Base-by-base conservation (phyloP, 2,797 vertebrate genomes). In the Labroides dimidiatus region DNA sequence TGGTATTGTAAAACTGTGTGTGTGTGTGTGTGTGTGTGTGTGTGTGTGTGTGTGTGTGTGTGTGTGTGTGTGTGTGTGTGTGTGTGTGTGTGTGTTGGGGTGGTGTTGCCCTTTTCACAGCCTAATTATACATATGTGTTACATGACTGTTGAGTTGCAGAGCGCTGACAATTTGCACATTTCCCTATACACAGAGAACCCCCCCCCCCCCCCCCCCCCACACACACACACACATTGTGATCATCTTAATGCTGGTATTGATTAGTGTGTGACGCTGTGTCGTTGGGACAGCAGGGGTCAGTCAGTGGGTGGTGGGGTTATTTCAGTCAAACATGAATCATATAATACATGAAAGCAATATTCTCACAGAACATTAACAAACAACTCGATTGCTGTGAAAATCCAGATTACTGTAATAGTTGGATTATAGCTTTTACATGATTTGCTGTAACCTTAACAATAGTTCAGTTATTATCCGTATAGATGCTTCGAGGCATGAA, bases 371-470 rank as follows among this genome's bases (percentile, higher is more conserved):
- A 71, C 57, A 51, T 59, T 78, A 42, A 59, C 61, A 76, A 80
- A 82, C 78, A 78, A 74, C 57, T 73, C 14, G 10, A 71, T 80
- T 69, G 69, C 42, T 8, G 42, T 60, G 58, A 60, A 73, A 76
- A 78, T 81, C 73, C 72, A 73, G 81, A 83, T 83, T 74, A 82
- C 64, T 21, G 45, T 75, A 68, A 78, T 64, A 60, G 49, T 68
- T 66, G 59, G 69, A 84, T 81, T 79, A 70, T 73, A 51, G 64
- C 43, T 62, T 64, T 69, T 58, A 62, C 50, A 39, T 78, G 62
- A 77, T 72, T 76, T 10, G 16, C 67, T 61, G 47, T 66, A 58
- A 49, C 37, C 72, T 49, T 43, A 67, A 68, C 72, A 80, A 67
- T 23, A 79, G 64, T 52, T 67, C 55, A 75, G 58, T 65, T 61